Evolutionary conservation across 2,888 invertebrate genomes (phyloP), one percentile per base, ranked within the genome.

Genomic region (Agriopis marginaria): DNA sequence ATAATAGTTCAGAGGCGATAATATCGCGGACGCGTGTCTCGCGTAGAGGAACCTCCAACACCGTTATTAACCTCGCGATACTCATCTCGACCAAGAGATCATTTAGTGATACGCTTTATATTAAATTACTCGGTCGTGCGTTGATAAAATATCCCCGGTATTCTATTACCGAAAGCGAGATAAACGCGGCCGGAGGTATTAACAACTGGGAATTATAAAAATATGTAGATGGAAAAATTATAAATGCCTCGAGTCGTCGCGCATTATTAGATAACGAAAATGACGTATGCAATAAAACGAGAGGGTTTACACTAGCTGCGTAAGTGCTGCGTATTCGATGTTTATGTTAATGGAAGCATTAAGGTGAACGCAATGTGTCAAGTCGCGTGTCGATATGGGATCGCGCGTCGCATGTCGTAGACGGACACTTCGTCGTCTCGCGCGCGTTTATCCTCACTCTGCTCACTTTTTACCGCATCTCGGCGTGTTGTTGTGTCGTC

Each of bases 51-150:
- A 89, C 92, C 88, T 83, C 91, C 88, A 88, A 92, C 93, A 92
- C 93, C 91, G 93, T 93, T 93, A 93, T 94, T 93, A 90, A 92
- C 87, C 89, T 84, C 74, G 81, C 85, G 94, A 94, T 93, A 94
- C 83, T 87, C 86, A 94, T 94, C 93, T 88, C 84, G 79, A 84
- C 86, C 81, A 79, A 86, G 88, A 93, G 93, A 94, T 93, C 92
- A 92, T 92, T 93, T 91, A 90, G 92, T 92, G 93, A 93, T 94
- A 94, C 92, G 92, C 89, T 93, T 93, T 93, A 93, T 93, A 93
- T 94, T 94, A 94, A 93, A 94, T 94, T 94, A 94, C 93, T 92
- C 89, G 93, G 93, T 92, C 93, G 92, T 93, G 93, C 89, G 89
- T 90, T 92, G 93, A 92, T 93, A 92, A 92, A 92, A 93, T 92